These are phyloP conservation scores for Dinocampus coccinellae DNA, from an alignment of 2,888 invertebrate genomes.

Conservation along the genomic window DNA sequence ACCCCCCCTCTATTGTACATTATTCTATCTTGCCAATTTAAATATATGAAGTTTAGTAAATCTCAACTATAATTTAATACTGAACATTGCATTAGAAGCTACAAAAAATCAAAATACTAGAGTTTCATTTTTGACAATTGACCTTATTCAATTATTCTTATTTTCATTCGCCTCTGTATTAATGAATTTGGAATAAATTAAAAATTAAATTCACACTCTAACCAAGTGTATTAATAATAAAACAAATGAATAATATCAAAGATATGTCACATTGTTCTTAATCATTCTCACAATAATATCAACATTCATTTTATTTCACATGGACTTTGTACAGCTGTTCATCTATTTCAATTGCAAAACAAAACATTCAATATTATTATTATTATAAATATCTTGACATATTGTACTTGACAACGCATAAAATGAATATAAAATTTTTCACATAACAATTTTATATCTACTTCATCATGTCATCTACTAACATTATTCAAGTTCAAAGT, in stretches of 20 bases:
- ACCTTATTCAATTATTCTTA: not conserved
- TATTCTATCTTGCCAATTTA: not conserved
- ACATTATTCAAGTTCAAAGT: not conserved
- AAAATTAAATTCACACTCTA: not conserved
- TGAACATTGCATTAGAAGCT: too few species aligned
- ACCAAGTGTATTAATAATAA: too few species aligned
- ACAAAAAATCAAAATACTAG: not conserved
- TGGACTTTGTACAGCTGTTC: not conserved
- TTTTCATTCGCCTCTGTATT: too few species aligned
- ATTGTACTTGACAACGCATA: not conserved
- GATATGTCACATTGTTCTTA: not conserved
- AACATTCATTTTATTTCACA: not conserved
- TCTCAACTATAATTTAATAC: not conserved
- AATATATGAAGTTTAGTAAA: not conserved
- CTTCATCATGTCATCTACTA: not conserved
- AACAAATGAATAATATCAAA: not conserved
- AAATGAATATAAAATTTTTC: not conserved
- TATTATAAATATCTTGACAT: not conserved
- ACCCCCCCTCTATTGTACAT: slow-evolving; percentile 4
- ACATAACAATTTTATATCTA: not conserved
- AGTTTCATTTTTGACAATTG: not conserved
- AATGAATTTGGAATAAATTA: not conserved
- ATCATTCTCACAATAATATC: not conserved
- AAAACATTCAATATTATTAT: not conserved
- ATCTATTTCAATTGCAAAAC: not conserved